These are phyloP conservation scores for Thamnaconus septentrionalis DNA, from an alignment of 2,113 vertebrate genomes.

Conservation along the genomic window DNA sequence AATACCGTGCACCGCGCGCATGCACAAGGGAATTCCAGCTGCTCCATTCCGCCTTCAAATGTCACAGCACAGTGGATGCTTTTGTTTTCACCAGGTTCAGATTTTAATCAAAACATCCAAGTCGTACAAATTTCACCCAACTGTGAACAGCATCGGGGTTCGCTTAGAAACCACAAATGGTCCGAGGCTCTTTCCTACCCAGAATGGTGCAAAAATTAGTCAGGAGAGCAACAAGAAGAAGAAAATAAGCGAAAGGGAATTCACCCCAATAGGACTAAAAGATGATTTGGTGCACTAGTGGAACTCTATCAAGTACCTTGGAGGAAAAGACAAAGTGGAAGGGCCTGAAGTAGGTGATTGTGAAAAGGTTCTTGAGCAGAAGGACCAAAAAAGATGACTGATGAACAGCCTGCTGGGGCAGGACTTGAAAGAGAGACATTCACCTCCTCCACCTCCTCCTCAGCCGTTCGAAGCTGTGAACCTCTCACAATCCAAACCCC, in stretches of 20 bases:
- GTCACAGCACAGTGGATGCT: constrained; percentile 8
- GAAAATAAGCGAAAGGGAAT: no score
- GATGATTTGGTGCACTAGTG: no score
- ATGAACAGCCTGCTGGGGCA: not conserved
- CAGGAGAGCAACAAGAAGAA: no score
- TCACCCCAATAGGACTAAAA: no score
- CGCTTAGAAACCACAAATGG: no score
- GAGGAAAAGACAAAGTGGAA: not conserved
- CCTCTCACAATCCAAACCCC: not conserved
- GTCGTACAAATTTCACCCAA: no score
- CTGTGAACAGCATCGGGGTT: no score
- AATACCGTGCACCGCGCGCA: constrained; percentile 10
- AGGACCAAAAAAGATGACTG: not conserved
- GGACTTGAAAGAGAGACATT: not conserved
- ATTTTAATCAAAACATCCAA: no score
- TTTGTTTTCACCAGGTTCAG: constrained; percentile 2
- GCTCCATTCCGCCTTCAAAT: constrained; percentile 16
- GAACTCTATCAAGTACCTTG: no score
- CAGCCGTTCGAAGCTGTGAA: not conserved
- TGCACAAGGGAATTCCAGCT: not conserved
- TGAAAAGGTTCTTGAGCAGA: not conserved
- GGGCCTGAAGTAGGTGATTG: not conserved
- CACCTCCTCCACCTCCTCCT: not conserved
- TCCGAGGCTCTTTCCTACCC: no score
- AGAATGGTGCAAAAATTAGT: no score